Percentiles rank a stretch among this genome's conserved stretches.
phyloP scores from a whole-genome alignment of 2,113 vertebrate species.

The Craseonycteris thonglongyai region DNA sequence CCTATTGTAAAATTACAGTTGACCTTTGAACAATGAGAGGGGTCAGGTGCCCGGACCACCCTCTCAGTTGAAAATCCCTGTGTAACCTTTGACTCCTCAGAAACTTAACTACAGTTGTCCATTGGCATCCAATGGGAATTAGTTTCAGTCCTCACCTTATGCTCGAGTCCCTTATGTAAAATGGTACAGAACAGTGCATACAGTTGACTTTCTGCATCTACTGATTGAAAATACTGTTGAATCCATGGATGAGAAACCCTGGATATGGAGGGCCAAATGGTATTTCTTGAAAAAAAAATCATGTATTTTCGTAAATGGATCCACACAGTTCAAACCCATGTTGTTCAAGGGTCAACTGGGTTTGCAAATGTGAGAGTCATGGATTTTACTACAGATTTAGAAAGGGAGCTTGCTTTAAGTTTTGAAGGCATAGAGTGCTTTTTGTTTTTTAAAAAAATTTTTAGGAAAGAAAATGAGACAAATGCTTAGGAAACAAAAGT shows the following conservation, averaged over 20 bases:
- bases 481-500: not conserved
- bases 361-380: constrained; percentile 17
- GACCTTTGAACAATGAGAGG: not conserved
- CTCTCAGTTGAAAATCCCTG: too few relatives aligned
- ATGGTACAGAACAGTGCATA: not conserved
- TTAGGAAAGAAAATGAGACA: not conserved
- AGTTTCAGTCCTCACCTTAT: not conserved
- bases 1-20: not conserved
- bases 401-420: not conserved
- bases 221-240: not conserved
- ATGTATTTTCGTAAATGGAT: not conserved
- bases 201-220: not conserved
- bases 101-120: not conserved
- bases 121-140: not conserved
- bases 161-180: not conserved
- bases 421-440: not conserved
- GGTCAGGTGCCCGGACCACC: not conserved
- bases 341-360: not conserved
- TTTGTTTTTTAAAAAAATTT: not conserved
- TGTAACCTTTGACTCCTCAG: not conserved
- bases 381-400: constrained; percentile 7
- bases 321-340: not conserved
- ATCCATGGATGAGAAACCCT: not conserved
- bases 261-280: not conserved
- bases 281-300: not conserved